phyloP scores from a whole-genome alignment of 2,113 vertebrate species.

The Gambusia affinis region DNA sequence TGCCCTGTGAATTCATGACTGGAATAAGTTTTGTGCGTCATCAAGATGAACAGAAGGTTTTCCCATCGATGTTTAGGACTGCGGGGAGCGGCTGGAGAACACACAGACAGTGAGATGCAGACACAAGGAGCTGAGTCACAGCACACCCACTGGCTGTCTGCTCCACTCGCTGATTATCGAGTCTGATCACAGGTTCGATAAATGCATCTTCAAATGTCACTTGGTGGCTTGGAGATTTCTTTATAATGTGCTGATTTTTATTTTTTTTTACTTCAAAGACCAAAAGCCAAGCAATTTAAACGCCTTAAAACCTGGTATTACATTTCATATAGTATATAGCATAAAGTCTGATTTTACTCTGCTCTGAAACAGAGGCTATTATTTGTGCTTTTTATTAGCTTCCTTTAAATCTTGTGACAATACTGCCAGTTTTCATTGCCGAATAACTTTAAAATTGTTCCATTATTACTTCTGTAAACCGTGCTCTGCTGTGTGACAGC shows the following conservation, averaged over 20 bases:
- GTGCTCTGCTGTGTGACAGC: too few relatives aligned
- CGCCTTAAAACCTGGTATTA: background rate
- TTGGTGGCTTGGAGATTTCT: background rate
- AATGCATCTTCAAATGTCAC: slow-evolving; percentile 9
- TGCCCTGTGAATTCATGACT: slow-evolving; percentile 12
- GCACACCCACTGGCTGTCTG: slow-evolving; percentile 52
- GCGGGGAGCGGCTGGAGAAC: slow-evolving; percentile 29
- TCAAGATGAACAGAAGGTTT: slow-evolving; percentile 28
- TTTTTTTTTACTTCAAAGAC: background rate
- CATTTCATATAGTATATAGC: background rate
- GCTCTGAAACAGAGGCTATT: background rate
- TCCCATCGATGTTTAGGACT: slow-evolving; percentile 24
- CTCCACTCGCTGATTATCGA: slow-evolving; percentile 37
- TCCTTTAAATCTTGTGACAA: too few relatives aligned
- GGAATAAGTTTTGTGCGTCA: slow-evolving; percentile 42
- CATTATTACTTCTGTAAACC: too few relatives aligned
- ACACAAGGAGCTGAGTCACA: slow-evolving; percentile 48
- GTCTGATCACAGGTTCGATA: slow-evolving; percentile 32
- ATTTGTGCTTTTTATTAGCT: too few relatives aligned
- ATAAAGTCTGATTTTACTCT: background rate
- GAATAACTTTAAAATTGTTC: too few relatives aligned
- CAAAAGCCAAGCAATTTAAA: background rate
- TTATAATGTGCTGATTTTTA: background rate
- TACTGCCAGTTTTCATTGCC: too few relatives aligned
- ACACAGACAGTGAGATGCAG: slow-evolving; percentile 26